Evolutionary conservation across 2,888 invertebrate species (phyloP).

Genomic region (Drosophila buzzatii): DNA sequence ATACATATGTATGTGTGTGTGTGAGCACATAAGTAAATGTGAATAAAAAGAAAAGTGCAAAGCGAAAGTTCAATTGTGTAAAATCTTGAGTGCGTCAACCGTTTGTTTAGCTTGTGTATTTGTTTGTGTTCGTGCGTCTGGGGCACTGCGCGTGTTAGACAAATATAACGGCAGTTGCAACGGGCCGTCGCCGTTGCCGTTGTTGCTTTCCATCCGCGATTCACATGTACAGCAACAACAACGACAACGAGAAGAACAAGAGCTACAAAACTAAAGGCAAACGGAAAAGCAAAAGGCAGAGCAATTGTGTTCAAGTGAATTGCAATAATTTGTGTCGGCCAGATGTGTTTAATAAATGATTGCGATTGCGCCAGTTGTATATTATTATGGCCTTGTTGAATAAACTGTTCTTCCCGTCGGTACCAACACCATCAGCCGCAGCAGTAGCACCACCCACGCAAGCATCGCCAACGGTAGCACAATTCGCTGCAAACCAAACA

Average conservation of each 20-base stretch:
- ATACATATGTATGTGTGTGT: constrained; percentile 7
- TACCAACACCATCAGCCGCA: constrained; percentile 78
- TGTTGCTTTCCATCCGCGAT: constrained; percentile 7
- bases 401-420: constrained; percentile 89
- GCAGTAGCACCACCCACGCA: constrained; percentile 53
- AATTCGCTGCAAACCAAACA: constrained; percentile 48
- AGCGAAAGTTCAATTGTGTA: constrained; percentile 71
- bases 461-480: constrained; percentile 50
- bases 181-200: constrained; percentile 3
- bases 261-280: constrained; percentile 37
- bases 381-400: constrained; percentile 90
- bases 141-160: constrained; percentile 29
- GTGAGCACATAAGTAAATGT: constrained; percentile 30
- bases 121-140: constrained; percentile 20
- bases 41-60: constrained; percentile 71
- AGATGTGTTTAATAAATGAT: constrained; percentile 79
- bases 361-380: constrained; percentile 64
- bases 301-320: constrained; percentile 54
- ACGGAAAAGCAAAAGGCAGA: constrained; percentile 36
- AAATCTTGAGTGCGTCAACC: constrained; percentile 44
- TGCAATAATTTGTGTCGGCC: constrained; percentile 58
- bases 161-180: constrained; percentile 54
- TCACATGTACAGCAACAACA: constrained; percentile 38
- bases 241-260: constrained; percentile 18
- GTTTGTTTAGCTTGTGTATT: constrained; percentile 26